Evolutionary conservation across 2,113 vertebrate species (phyloP).

Genomic region (Merops nubicus): DNA sequence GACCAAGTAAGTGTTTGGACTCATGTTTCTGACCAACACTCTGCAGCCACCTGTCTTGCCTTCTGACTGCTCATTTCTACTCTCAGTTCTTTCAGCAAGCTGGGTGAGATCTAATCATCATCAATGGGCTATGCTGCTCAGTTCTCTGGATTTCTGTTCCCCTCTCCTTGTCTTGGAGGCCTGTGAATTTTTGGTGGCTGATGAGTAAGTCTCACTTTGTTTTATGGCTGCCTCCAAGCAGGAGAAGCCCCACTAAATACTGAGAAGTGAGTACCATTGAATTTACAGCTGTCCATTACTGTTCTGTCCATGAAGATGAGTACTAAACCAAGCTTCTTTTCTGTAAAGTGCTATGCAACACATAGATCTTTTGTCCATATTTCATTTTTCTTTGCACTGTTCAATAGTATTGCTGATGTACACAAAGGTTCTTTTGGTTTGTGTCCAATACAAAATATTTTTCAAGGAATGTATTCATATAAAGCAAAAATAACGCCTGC

Average conservation of each 20-base stretch:
- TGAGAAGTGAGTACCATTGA: background rate
- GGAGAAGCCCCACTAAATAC: background rate
- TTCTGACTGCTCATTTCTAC: background rate
- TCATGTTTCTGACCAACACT: accelerated
- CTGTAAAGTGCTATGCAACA: background rate
- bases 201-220: background rate
- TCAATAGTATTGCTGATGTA: background rate
- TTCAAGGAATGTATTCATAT: background rate
- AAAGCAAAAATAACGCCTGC: background rate
- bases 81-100: background rate
- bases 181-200: background rate
- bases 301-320: background rate
- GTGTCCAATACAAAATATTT: background rate
- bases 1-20: background rate
- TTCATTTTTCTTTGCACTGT: background rate
- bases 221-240: background rate
- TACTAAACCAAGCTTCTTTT: background rate
- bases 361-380: background rate
- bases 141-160: background rate
- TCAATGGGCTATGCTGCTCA: background rate
- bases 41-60: background rate
- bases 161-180: background rate
- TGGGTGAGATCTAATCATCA: background rate
- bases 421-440: background rate
- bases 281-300: background rate